Evolutionary conservation across 2,797 vertebrate genomes (phyloP), one percentile per base, ranked within the genome.

Genomic region (Phyllotis vaccarum): DNA sequence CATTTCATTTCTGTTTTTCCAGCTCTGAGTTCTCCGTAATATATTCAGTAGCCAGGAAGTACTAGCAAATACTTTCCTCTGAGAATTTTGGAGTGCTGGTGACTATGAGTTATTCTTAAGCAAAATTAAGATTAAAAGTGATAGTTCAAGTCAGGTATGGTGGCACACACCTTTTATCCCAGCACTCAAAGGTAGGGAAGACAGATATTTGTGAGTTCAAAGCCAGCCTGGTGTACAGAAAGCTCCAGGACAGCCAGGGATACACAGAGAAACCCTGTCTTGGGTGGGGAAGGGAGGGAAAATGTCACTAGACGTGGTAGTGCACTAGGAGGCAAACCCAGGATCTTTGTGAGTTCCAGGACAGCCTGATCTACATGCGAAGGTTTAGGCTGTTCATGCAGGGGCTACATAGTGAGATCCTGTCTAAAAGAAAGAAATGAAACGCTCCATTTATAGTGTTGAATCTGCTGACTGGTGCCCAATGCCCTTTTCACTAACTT

Each of bases 401-500:
- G 6, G 46, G 31, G n/a, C 82, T 86, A n/a, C 43, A 66, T 3
- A n/a, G 31, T 85, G 29, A 64, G 17, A 46, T 43, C 40, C 0
- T 83, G 10, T 13, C 58, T 34, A 1, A 68, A 21, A 34, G 3
- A 79, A 79, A 54, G 27, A 11, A 85, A 34, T 64, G 40, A 34
- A 22, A 64, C 21, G 24, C n/a, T 56, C 74, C 34, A 5, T 29
- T 85, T 1, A 12, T 34, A 31, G 37, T 1, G 24, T 17, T 12
- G 29, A 52, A 21, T 37, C 46, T 72, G 0, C n/a, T 27, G 12
- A 9, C 49, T 4, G 43, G 21, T 34, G 22, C n/a, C n/a, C 43
- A 19, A 46, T 68, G 9, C n/a, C 9, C n/a, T 3, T n/a, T 37
- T 24, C 0, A 0, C 37, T 7, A 2, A 9, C 49, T 66, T 31